phyloP scores from a whole-genome alignment of 2,113 vertebrate genomes.

The Zosterops lateralis region DNA sequence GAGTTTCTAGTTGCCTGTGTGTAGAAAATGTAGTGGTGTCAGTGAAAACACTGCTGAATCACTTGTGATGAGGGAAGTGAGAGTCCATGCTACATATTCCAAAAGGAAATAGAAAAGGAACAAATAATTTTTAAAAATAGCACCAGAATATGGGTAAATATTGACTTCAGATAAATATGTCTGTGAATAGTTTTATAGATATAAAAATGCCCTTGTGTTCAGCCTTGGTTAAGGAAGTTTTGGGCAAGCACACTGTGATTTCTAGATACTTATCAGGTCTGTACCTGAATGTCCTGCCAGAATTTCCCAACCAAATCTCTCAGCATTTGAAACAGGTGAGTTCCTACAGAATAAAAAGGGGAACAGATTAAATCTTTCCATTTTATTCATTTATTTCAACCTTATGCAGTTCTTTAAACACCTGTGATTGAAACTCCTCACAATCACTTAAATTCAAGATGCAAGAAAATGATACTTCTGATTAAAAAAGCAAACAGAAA shows the following conservation, averaged over 20 bases:
- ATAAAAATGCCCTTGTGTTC: background rate
- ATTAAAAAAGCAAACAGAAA: constrained; percentile 37
- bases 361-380: background rate
- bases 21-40: background rate
- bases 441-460: constrained; percentile 26
- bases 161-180: background rate
- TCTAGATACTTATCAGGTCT: background rate
- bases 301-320: background rate
- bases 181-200: background rate
- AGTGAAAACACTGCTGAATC: background rate
- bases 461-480: constrained; percentile 41
- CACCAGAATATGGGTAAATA: background rate
- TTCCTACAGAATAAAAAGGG: background rate
- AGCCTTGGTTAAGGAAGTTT: background rate
- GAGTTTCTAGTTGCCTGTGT: background rate
- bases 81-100: background rate
- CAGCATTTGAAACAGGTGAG: background rate
- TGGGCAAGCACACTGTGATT: background rate
- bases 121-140: background rate
- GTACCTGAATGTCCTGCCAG: background rate
- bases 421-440: constrained; percentile 1
- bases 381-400: background rate
- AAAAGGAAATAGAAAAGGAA: background rate
- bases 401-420: background rate
- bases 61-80: background rate